Base-by-base conservation (phyloP, 92 coral and sea anemone species). In the Porites divaricata region DNA sequence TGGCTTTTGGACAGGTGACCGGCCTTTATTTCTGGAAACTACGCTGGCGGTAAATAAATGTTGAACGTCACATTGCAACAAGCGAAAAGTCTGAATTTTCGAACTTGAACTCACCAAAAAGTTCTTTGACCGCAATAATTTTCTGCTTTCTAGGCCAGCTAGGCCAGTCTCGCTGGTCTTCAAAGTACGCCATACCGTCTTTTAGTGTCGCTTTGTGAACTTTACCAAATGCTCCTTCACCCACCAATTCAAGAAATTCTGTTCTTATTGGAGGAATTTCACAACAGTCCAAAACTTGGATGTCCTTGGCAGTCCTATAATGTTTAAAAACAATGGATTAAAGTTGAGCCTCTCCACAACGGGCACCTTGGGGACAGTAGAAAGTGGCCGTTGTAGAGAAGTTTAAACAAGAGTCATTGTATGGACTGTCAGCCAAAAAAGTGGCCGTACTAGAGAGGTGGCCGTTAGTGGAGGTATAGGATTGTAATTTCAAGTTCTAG, bases 261-360 rank as follows among this genome's bases (percentile, higher is more conserved):
- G 15, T 65, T 63, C 82, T 78, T 2, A 63, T 49, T n/a, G 82
- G 82, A n/a, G 67, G 82, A 12, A 78, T 78, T 63, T 78, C 82
- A 49, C 45, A 17, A 21, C n/a, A 4, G 26, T 78, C 72, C 52
- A 78, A 41, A 6, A 78, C 72, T 14, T 78, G 58, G 23, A 78
- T 63, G 13, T 78, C 82, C 50, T 78, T 41, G 8, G 58, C 20
- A 17, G 72, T 50, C 48, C 82, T 78, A 2, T 9, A 41, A 25
- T 12, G 41, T 12, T 14, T 11, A 67, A 67, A 4, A 16, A 67
- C 15, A 67, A 25, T 13, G 0, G 13, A 7, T 2, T 26, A n/a
- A 24, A 68, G 15, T 2, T 69, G 19, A 13, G 19, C 23, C 41
- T 25, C 50, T 69, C 23, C 74, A 25, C 35, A 2, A 26, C 35